Evolutionary conservation across 2,888 invertebrate genomes (phyloP), one percentile per base, ranked within the genome.

Genomic region (Drosophila anceps): DNA sequence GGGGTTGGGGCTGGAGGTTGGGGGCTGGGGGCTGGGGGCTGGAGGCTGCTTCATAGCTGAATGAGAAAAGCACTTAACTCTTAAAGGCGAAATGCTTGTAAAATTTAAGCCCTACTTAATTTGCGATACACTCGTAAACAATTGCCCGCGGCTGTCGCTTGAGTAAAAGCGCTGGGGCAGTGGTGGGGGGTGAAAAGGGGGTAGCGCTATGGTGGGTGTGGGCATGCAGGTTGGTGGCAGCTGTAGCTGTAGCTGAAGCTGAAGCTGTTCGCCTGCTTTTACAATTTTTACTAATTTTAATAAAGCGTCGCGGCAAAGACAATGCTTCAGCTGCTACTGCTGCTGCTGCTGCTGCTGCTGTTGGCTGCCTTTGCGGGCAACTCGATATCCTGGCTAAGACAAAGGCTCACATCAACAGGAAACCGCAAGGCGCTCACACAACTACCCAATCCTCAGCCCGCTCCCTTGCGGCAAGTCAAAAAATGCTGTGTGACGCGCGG

Each of bases 261-360:
- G 55, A 13, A 18, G 18, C 58, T 46, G 18, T 18, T 37, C 53
- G 24, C 39, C 57, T 20, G 43, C 69, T 79, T 78, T 61, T 29
- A 69, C 55, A 69, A 81, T 91, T 91, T 91, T 91, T 91, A 91
- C 91, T 90, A 91, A 91, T 91, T 91, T 91, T 90, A 91, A 91
- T 91, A 91, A 81, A 78, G 82, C 81, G 69, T 50, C 77, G 57
- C 58, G 59, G 54, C 39, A 29, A 66, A 73, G 81, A 85, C 87
- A 83, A 87, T 76, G 69, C 72, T 54, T 54, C 64, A 67, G 58
- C 64, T 54, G 50, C 76, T 53, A 61, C 37, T 57, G 44, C 76
- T 51, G 64, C 35, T 41, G 48, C 39, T 67, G 65, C 59, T 55
- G 67, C 55, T 39, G 55, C 41, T 20, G 46, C 54, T 39, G 39